Conservation (phyloP, 2,113 vertebrate genomes). For the Cavia porcellus region DNA sequence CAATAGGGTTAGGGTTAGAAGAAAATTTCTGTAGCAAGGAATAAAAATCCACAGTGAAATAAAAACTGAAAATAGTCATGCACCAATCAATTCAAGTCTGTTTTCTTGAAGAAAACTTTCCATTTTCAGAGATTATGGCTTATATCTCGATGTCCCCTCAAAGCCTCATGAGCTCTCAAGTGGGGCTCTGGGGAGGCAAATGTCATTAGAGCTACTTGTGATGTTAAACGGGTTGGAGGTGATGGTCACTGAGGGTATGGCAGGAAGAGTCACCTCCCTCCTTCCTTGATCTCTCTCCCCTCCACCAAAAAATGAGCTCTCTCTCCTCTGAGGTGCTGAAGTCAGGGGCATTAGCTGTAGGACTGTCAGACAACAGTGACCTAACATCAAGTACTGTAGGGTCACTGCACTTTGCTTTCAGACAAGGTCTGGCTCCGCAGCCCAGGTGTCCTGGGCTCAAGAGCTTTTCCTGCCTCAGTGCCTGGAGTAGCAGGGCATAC, state of each 20-base stretch:
- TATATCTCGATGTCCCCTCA: no score
- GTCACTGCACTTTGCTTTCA: background rate
- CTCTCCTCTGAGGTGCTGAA: background rate
- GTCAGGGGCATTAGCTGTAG: background rate
- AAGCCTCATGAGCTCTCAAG: background rate
- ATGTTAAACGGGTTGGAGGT: background rate
- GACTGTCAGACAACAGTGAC: background rate
- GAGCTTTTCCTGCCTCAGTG: background rate
- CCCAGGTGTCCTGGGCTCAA: background rate
- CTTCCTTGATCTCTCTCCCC: background rate
- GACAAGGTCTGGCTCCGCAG: background rate
- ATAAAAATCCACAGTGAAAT: background rate
- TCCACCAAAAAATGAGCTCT: background rate
- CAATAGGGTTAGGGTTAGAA: no score
- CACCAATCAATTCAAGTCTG: background rate
- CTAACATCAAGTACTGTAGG: background rate
- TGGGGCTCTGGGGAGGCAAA: background rate
- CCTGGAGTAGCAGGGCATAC: no score
- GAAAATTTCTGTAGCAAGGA: constrained; percentile 12
- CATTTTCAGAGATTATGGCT: constrained; percentile 8
- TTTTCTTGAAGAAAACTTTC: background rate
- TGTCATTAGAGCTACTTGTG: background rate
- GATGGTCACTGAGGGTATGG: background rate
- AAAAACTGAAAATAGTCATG: background rate
- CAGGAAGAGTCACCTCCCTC: background rate